Evolutionary conservation across 1,140 invertebrate genomes (phyloP).

Genomic region (Akabosia matsudoensis): DNA sequence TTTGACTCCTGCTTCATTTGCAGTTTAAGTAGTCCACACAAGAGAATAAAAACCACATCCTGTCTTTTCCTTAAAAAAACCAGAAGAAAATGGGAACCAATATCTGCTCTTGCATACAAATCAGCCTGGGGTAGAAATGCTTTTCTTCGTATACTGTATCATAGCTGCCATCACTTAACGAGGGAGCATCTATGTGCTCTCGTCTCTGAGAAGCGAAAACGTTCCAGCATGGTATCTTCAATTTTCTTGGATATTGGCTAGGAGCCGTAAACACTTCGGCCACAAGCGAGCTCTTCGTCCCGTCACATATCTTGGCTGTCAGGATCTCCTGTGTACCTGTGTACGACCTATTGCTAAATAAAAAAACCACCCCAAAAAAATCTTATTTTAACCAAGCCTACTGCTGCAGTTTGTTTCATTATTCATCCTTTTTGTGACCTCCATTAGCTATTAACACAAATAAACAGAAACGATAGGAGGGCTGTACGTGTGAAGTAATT

Average conservation of each 20-base stretch:
- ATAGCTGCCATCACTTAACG: background rate
- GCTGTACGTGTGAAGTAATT: background rate
- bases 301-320: background rate
- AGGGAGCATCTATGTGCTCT: too few relatives aligned
- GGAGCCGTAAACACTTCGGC: too few relatives aligned
- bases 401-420: constrained; percentile 1
- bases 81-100: constrained; percentile 4
- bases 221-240: too few relatives aligned
- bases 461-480: background rate
- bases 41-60: background rate
- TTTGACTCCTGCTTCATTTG: background rate
- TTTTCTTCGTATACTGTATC: background rate
- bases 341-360: too few relatives aligned
- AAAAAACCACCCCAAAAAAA: too few relatives aligned
- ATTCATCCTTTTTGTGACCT: background rate
- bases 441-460: background rate
- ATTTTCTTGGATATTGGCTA: too few relatives aligned
- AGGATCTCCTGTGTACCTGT: too few relatives aligned
- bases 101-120: background rate
- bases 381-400: too few relatives aligned
- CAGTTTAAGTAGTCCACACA: background rate
- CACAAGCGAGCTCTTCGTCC: too few relatives aligned
- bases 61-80: background rate
- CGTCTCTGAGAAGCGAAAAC: too few relatives aligned
- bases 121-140: background rate